These are phyloP conservation scores for Tetragnatha montana DNA, from an alignment of 2,888 invertebrate species.

Conservation along the genomic window DNA sequence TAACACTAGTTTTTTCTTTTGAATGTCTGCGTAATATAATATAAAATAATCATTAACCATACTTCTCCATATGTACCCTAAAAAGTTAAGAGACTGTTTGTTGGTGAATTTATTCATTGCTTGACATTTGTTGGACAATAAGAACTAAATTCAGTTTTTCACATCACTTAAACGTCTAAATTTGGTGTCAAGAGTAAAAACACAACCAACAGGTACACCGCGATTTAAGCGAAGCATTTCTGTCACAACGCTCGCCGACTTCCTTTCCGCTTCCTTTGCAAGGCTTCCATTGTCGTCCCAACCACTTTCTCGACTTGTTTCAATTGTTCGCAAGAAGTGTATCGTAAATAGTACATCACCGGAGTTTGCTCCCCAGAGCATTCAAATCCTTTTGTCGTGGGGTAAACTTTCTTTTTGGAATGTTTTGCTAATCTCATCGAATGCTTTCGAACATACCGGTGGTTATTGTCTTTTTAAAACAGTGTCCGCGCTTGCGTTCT, in stretches of 20 bases:
- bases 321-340: neutral
- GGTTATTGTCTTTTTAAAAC: neutral
- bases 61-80: no score
- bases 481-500: neutral
- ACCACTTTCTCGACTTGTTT: neutral
- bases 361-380: neutral
- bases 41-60: no score
- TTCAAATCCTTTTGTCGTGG: conserved; percentile 1
- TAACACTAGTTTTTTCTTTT: no score
- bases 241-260: neutral
- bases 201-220: neutral
- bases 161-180: neutral
- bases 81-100: no score
- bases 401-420: conserved; percentile 20
- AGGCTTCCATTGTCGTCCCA: neutral
- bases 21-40: no score
- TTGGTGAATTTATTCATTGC: no score
- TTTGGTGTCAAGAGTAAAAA: neutral
- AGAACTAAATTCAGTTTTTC: neutral
- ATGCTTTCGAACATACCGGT: neutral
- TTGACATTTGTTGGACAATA: neutral
- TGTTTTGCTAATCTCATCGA: conserved; percentile 5
- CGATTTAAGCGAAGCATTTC: neutral
- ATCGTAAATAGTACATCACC: neutral
- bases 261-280: neutral